Base-by-base conservation (phyloP, 2,113 vertebrate species). In the Oxyruncus cristatus region DNA sequence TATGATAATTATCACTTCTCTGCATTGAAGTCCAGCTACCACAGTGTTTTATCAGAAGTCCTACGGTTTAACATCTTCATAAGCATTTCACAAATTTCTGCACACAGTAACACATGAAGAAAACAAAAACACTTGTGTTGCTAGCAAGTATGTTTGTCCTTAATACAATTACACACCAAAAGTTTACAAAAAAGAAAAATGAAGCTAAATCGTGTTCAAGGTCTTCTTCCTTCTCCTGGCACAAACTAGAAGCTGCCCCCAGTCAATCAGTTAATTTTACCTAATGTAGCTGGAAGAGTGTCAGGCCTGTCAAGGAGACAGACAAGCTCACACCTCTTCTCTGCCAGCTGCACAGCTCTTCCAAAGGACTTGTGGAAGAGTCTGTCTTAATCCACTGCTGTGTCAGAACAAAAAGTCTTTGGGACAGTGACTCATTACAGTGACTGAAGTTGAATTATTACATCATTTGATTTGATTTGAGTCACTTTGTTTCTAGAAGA, bases 351-450 rank as follows among this genome's bases (percentile, higher is more conserved):
- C 58, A 42, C 27, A 61, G 80, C 55, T 85, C 89, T 93, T 94
- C 94, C 89, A 85, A 82, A 89, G n/a, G 75, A 73, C 83, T 89
- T 78, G 71, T 71, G 82, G 78, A 89, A 65, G 83, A 92, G 28
- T 88, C 74, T 95, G 72, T 72, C 85, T 70, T 72, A 72, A 91
- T 88, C 92, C 86, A 53, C 92, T 82, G 83, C 85, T 70, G 70
- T 92, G 87, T 85, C 85, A 91, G 96, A 96, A 97, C 95, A 96
- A 21, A 90, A 73, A 94, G 96, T 92, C 97, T 95, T 88, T 79
- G 84, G 83, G 85, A 95, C 88, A 92, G 89, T 97, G 97, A 97
- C 96, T 98, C 95, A 97, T 61, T 70, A 67, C 91, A 93, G 30
- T 72, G 81, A 78, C 83, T 88, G 86, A 62, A 74, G 82, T 15